Conservation (phyloP, 2,113 vertebrate genomes). For the Camarhynchus parvulus region DNA sequence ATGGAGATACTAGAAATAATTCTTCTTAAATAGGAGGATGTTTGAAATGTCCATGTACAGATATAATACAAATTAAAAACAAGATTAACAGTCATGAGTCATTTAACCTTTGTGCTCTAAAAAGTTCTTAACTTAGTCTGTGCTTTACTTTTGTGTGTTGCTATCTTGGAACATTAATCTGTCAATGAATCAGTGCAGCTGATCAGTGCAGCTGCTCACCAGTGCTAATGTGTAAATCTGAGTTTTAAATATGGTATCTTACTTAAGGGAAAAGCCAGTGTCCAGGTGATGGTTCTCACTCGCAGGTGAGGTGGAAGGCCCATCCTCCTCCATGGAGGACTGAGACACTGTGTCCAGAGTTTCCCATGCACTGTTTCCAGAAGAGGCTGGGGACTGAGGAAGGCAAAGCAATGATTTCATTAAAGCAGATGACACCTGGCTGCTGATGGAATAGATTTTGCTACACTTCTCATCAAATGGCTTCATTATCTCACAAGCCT, state of each 20-base stretch:
- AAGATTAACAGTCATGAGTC: neutral
- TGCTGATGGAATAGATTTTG: constrained; percentile 89
- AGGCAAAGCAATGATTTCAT: constrained; percentile 87
- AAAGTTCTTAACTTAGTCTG: neutral
- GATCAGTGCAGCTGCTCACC: neutral
- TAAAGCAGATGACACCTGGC: constrained; percentile 87
- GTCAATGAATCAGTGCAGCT: neutral
- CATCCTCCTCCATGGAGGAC: constrained; percentile 33
- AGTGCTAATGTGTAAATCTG: neutral
- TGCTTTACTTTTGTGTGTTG: neutral
- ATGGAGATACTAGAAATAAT: neutral
- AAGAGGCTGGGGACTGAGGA: constrained; percentile 58
- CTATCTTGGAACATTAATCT: neutral
- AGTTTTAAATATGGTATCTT: constrained; percentile 33
- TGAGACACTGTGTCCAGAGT: constrained; percentile 5
- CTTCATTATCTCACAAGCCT: constrained; percentile 69
- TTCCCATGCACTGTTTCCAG: constrained; percentile 46
- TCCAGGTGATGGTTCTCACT: constrained; percentile 67
- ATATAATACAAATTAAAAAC: neutral
- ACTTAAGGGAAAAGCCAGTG: constrained; percentile 91
- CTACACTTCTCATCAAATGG: constrained; percentile 67
- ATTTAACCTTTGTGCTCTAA: neutral
- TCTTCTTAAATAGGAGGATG: neutral
- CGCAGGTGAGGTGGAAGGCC: neutral
- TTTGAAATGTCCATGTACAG: neutral